phyloP scores from a whole-genome alignment of 2,797 vertebrate species.

The Toxotes lorentzi region DNA sequence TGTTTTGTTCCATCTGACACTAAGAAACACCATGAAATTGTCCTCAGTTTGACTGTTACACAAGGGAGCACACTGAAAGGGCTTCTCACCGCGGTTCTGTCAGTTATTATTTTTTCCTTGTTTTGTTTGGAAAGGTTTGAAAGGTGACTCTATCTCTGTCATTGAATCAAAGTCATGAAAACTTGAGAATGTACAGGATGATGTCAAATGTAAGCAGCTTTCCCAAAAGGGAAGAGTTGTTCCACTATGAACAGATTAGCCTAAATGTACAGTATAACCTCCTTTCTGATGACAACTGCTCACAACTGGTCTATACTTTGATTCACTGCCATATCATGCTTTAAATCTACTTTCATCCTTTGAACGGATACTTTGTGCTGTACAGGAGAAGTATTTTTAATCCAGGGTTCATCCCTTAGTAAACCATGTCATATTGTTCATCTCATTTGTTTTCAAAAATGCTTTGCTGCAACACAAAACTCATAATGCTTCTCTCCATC shows the following conservation, averaged over 20 bases:
- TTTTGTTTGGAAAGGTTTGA: slow-evolving; percentile 42
- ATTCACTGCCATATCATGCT: slow-evolving; percentile 29
- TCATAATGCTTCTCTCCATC: slow-evolving; percentile 34
- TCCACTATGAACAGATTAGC: slow-evolving; percentile 37
- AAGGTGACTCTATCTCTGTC: slow-evolving; percentile 20
- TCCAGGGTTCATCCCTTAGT: slow-evolving; percentile 31
- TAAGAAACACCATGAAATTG: slow-evolving; percentile 16
- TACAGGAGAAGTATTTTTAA: slow-evolving; percentile 40
- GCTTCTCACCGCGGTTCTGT: slow-evolving; percentile 55
- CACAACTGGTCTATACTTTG: slow-evolving; percentile 19
- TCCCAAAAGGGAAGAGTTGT: slow-evolving; percentile 30
- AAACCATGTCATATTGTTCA: slow-evolving; percentile 9
- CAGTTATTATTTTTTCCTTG: neutral
- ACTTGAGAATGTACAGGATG: slow-evolving; percentile 69
- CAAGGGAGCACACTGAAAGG: slow-evolving; percentile 54
- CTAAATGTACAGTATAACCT: slow-evolving; percentile 40
- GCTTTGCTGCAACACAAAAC: slow-evolving; percentile 47
- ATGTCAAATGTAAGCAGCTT: slow-evolving; percentile 63
- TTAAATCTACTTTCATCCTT: slow-evolving; percentile 42
- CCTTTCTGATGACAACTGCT: slow-evolving; percentile 29
- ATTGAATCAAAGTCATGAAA: slow-evolving; percentile 45
- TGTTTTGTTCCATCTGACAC: neutral
- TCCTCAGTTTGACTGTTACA: slow-evolving; percentile 66
- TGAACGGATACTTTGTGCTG: slow-evolving; percentile 37
- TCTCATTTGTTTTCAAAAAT: slow-evolving; percentile 34